Base-by-base conservation (phyloP, 2,113 vertebrate genomes). In the Engystomops pustulosus region DNA sequence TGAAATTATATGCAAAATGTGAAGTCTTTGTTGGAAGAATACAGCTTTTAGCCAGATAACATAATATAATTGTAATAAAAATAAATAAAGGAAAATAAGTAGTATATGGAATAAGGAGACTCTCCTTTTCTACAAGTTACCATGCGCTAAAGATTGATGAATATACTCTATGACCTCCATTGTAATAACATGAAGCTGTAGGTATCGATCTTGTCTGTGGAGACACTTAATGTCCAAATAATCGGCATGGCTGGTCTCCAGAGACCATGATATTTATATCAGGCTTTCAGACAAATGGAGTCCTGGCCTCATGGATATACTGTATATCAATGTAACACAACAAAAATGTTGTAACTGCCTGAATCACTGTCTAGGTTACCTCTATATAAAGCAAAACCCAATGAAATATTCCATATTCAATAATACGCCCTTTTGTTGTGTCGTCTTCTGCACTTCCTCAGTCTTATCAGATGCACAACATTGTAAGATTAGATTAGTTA, bases 121-220 rank as follows among this genome's bases (percentile, higher is more conserved):
- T 15, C 25, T 15, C 18, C 6, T 25, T 27, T 23, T 3, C 23
- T 25, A 11, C 3, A 23, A 15, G n/a, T 72, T 20, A 23, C 18
- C 36, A 11, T 70, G 36, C 17, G 11, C 18, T 38, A 9, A 36
- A 69, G 8, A 34, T 34, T 20, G 17, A 14, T 15, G 14, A 17
- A 65, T 32, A 65, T 32, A 65, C 12, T 65, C 36, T 32, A 14
- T 45, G 41, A 7, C 38, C 69, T 45, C 47, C 41, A 72, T 41
- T 72, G 23, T 45, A 27, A 45, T n/a, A 41, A 41, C 10, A 71
- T n/a, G 38, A 72, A 47, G 38, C 69, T 72, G 47, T 72, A 27
- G 41, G 20, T 71, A 71, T 71, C 25, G 69, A 71, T 71, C n/a
- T 0, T 14, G 69, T 71, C 69, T 72, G 69, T 47, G 69, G 27